Base-by-base conservation (phyloP, 1,140 invertebrate species). In the Callitettix versicolor region DNA sequence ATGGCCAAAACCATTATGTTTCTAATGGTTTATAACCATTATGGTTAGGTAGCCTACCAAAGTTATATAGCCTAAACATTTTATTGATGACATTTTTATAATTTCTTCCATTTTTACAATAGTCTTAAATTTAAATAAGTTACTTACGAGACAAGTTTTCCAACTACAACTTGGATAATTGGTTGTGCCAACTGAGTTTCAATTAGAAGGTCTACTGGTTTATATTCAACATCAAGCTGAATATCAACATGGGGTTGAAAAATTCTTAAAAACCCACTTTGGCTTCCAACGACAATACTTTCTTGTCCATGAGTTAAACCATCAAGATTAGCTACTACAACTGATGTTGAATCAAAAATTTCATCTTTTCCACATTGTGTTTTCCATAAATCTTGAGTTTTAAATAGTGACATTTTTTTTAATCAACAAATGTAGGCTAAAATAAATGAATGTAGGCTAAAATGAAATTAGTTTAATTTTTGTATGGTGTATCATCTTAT, bases 351-450 rank as follows among this genome's bases (percentile, higher is more conserved):
- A 59, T 84, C 80, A 68, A 81, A 85, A 41, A 69, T 70, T 61
- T 85, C 82, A 26, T 77, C 70, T 24, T 76, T 73, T 14, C 80
- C 82, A 60, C 76, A 80, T 14, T 74, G 69, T 5, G 78, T 78
- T 18, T 76, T 74, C 88, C 88, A 91, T 74, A 83, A 83, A 57
- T 88, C 84, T 63, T 82, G 75, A 0, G 79, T 77, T 73, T 85
- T 87, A 69, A 91, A 90, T 40, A 91, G 68, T 17, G 86, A 89
- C 88, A 90, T 91, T 51, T 30, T 30, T 30, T n/a, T n/a, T n/a
- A n/a, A n/a, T n/a, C n/a, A n/a, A n/a, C n/a, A n/a, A n/a, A n/a
- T n/a, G n/a, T n/a, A n/a, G n/a, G n/a, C n/a, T n/a, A n/a, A n/a
- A n/a, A n/a, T n/a, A n/a, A n/a, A n/a, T n/a, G n/a, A n/a, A n/a